Conservation (phyloP, 23 tunicate species). For the Trididemnum clinides region DNA sequence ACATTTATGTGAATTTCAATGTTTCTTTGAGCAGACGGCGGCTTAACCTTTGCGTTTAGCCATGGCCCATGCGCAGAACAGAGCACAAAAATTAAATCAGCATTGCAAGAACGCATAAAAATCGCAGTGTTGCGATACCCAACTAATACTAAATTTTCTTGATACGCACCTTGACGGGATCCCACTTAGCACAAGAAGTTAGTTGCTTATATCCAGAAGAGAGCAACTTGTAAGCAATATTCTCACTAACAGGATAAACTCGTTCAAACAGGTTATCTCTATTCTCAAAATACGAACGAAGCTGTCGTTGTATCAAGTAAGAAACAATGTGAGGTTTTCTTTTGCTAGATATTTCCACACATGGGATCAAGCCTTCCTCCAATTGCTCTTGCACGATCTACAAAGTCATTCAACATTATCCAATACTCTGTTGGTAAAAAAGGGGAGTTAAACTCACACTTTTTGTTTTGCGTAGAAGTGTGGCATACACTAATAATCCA, state of each 20-base stretch:
- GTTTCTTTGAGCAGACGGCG: no score
- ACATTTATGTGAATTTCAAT: no score
- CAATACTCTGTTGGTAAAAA: no score
- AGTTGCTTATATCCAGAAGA: conserved; percentile 81
- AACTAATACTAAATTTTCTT: no score
- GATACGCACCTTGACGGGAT: conserved; percentile 81
- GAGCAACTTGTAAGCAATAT: conserved; percentile 55
- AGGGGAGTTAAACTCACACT: no score
- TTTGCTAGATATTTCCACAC: conserved; percentile 63
- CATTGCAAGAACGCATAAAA: no score
- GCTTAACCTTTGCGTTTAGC: no score
- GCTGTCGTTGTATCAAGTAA: conserved; percentile 53
- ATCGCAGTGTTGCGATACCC: no score
- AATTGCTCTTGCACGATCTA: conserved; percentile 82
- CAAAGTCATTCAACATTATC: neutral
- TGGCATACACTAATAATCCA: no score
- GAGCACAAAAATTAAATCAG: no score
- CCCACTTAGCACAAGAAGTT: conserved; percentile 88
- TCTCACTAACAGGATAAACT: conserved; percentile 67
- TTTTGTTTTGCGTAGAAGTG: no score
- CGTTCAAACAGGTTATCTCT: conserved; percentile 65
- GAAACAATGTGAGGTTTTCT: conserved; percentile 70
- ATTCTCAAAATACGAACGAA: conserved; percentile 40
- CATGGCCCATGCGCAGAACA: no score
- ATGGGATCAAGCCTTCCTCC: conserved; percentile 71